Base-by-base conservation (phyloP, 2,797 vertebrate genomes). In the Poeciliopsis infans region DNA sequence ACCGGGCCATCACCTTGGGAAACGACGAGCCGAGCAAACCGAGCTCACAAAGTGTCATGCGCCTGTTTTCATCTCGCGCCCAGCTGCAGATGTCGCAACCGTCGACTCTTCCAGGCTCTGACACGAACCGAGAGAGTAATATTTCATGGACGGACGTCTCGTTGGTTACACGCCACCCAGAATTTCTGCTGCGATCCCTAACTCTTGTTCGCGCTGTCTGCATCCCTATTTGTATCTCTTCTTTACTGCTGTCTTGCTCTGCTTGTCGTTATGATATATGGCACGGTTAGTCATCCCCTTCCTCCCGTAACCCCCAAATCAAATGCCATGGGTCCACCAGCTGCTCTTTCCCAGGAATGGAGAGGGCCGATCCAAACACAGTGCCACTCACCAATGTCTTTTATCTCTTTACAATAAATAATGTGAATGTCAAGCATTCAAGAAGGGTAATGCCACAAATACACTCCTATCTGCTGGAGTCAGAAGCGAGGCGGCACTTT, bases 331-430 rank as follows among this genome's bases (percentile, higher is more conserved):
- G 79, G 70, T 86, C 70, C 72, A 87, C 91, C 92, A 94, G 91
- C 90, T 93, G 92, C 86, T 90, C 84, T 84, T 85, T 80, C 83
- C 82, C 84, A 87, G 85, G 83, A 84, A 86, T 72, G 61, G 74
- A 88, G 79, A 86, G 79, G 87, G 78, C 82, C 33, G 36, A 86
- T 84, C 90, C 85, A 85, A 89, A 79, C 83, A 78, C 51, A 43
- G 79, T 91, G 89, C 88, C 91, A 91, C 87, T 89, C 87, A 82
- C 83, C 82, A 79, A 90, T 88, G 89, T 86, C 87, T 92, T 93
- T 92, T 91, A 93, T 94, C 88, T 75, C 41, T 79, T 79, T 66
- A 86, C 87, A 88, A 86, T 95, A 93, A 93, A 94, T 95, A 87
- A 95, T 77, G 79, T 79, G 72, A 51, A 84, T 66, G 85, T 87